Evolutionary conservation across 2,797 vertebrate species (phyloP).

Genomic region (Oceanodroma leucorhoa): DNA sequence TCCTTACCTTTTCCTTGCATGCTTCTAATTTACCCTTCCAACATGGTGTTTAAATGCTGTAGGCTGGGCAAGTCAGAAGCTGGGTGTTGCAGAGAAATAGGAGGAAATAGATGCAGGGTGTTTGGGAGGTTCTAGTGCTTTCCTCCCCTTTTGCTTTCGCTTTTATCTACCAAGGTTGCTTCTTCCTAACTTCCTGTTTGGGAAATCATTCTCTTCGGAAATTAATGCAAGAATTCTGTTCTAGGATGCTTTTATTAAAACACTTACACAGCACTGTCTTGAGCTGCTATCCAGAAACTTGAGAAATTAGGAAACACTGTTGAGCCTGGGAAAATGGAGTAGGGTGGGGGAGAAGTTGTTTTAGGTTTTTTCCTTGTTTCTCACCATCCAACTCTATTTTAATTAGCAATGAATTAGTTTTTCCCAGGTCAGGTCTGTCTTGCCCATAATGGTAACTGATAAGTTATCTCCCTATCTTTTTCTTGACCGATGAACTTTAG

Average conservation of each 20-base stretch:
- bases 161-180: background rate
- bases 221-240: background rate
- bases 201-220: background rate
- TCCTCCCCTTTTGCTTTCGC: background rate
- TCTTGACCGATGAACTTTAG: background rate
- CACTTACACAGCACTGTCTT: background rate
- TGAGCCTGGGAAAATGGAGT: background rate
- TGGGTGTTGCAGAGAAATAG: background rate
- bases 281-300: background rate
- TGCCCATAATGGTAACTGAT: background rate
- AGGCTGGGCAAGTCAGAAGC: background rate
- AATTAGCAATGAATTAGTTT: background rate
- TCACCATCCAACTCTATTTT: background rate
- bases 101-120: background rate
- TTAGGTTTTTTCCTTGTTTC: background rate
- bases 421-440: background rate
- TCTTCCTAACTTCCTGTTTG: background rate
- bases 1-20: background rate
- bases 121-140: background rate
- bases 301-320: background rate
- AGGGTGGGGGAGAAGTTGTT: background rate
- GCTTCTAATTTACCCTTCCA: background rate
- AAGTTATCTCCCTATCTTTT: background rate
- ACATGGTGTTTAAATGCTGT: background rate
- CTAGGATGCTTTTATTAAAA: background rate